A percentile compares a stretch with the other conserved stretches of the same genome.
phyloP scores from a whole-genome alignment of 2,888 invertebrate genomes.

The Sphaerophoria rueppellii region DNA sequence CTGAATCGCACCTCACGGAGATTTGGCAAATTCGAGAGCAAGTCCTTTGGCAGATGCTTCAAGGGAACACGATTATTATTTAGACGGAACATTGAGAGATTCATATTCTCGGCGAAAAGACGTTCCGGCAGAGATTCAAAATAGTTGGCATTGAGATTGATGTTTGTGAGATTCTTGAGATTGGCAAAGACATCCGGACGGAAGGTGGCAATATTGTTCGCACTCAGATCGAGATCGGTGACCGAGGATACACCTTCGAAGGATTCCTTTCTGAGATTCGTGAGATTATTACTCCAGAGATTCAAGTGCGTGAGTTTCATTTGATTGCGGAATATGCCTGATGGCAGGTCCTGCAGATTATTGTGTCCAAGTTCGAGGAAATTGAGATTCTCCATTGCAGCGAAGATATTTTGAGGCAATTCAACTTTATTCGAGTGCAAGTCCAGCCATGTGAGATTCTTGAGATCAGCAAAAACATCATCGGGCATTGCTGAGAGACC shows the following conservation, averaged over 20 bases:
- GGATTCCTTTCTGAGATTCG: slow-evolving; percentile 85
- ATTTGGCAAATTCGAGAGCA: slow-evolving; percentile 85
- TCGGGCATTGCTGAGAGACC: slow-evolving; percentile 85
- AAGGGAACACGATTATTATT: slow-evolving; percentile 85
- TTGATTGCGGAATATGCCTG: slow-evolving; percentile 85
- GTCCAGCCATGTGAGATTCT: slow-evolving; percentile 86
- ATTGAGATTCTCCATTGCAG: slow-evolving; percentile 84
- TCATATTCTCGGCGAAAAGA: slow-evolving; percentile 84
- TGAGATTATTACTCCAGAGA: slow-evolving; percentile 87
- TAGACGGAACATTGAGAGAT: slow-evolving; percentile 84
- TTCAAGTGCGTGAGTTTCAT: slow-evolving; percentile 85
- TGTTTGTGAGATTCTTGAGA: slow-evolving; percentile 84
- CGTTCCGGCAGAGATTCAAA: slow-evolving; percentile 85
- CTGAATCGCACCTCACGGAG: slow-evolving; percentile 84
- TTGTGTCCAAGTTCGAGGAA: slow-evolving; percentile 87
- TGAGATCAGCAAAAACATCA: slow-evolving; percentile 85
- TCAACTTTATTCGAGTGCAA: slow-evolving; percentile 85
- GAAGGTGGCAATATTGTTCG: slow-evolving; percentile 86
- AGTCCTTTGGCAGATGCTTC: slow-evolving; percentile 83
- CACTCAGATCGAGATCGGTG: slow-evolving; percentile 86
- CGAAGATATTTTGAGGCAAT: slow-evolving; percentile 84
- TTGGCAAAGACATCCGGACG: slow-evolving; percentile 85
- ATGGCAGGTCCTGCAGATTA: slow-evolving; percentile 85
- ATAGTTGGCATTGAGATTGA: slow-evolving; percentile 88
- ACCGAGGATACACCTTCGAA: slow-evolving; percentile 86